These are phyloP conservation scores for Drosophila azteca DNA, from an alignment of 1,140 invertebrate species.

Conservation along the genomic window DNA sequence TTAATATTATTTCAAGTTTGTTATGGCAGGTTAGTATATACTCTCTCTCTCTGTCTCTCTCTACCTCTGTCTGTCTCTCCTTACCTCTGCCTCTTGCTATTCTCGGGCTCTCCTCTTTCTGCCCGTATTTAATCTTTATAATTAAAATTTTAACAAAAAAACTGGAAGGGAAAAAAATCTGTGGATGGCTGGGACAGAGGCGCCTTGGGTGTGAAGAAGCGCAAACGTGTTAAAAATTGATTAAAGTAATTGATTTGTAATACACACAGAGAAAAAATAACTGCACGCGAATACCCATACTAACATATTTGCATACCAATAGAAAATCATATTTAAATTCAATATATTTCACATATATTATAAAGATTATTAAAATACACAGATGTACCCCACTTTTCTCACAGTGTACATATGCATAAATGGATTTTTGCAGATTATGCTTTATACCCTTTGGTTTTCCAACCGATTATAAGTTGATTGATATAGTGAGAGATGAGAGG, in stretches of 20 bases:
- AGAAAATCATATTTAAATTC: too few species aligned
- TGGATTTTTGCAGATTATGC: constrained; percentile 37
- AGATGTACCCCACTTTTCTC: too few species aligned
- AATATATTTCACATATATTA: too few species aligned
- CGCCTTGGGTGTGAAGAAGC: constrained; percentile 56
- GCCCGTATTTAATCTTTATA: constrained; percentile 77
- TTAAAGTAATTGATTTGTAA: constrained; percentile 78
- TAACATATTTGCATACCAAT: too few species aligned
- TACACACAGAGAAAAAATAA: background rate
- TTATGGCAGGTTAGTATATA: constrained; percentile 76
- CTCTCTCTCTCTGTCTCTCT: constrained; percentile 12
- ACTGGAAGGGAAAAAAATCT: constrained; percentile 21
- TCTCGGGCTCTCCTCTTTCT: constrained; percentile 14
- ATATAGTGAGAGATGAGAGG: constrained; percentile 5
- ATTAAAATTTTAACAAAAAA: constrained; percentile 77
- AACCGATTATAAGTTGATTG: constrained; percentile 24
- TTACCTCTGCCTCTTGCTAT: too few species aligned
- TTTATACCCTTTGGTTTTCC: background rate
- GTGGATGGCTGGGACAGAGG: constrained; percentile 24
- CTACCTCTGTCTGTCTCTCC: background rate
- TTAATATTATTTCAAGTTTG: constrained; percentile 81
- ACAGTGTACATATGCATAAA: too few species aligned
- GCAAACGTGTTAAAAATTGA: constrained; percentile 78
- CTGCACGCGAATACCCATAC: too few species aligned
- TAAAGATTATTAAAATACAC: too few species aligned